Conservation (phyloP, 2,888 invertebrate genomes). For the Synergus umbraculus region DNA sequence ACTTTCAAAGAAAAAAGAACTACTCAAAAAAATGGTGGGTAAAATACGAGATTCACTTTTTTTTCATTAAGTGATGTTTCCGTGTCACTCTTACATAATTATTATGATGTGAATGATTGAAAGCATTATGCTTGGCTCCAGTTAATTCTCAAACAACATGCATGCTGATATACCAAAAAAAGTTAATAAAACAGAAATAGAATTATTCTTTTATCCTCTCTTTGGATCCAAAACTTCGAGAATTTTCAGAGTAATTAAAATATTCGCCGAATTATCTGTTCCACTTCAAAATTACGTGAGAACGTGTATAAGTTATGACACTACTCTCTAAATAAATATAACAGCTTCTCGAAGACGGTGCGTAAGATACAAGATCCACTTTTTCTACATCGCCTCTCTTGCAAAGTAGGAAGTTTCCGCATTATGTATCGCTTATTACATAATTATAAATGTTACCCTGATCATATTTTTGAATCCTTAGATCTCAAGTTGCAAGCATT, state of each 20-base stretch:
- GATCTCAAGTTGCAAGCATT: too few relatives aligned
- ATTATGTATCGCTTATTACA: not conserved
- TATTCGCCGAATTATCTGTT: not conserved
- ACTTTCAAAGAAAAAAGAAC: not conserved
- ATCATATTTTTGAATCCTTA: too few relatives aligned
- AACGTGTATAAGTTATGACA: not conserved
- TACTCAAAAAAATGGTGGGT: not conserved
- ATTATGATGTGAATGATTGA: not conserved
- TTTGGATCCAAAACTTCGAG: too few relatives aligned
- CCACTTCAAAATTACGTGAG: not conserved
- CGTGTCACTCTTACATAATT: not conserved
- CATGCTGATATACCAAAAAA: not conserved
- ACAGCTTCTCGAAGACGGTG: not conserved
- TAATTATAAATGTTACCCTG: not conserved
- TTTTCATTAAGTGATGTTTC: not conserved
- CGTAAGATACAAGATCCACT: not conserved
- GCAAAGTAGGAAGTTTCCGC: not conserved
- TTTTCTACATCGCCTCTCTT: not conserved
- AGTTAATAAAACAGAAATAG: not conserved
- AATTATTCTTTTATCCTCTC: too few relatives aligned
- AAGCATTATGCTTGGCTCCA: not conserved
- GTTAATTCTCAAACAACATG: not conserved
- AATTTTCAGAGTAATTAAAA: too few relatives aligned
- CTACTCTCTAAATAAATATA: not conserved
- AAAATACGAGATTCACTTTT: not conserved